phyloP scores from a whole-genome alignment of 2,113 vertebrate genomes.

The Symphodus melops region DNA sequence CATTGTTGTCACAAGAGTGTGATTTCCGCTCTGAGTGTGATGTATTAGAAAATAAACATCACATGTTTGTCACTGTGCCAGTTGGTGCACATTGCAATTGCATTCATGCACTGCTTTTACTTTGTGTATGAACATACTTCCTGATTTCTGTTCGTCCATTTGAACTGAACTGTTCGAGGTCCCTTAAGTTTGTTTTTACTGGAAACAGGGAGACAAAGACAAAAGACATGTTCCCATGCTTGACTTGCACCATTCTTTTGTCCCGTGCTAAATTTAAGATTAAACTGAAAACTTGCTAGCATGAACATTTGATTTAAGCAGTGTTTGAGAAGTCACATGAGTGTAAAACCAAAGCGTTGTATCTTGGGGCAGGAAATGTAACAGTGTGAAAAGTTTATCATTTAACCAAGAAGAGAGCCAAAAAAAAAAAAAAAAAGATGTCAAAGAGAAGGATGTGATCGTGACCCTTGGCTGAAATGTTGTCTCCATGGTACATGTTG shows the following conservation, averaged over 20 bases:
- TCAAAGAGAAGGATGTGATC: no score
- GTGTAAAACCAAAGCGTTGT: background rate
- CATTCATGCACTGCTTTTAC: no score
- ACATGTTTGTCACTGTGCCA: no score
- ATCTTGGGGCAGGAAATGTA: background rate
- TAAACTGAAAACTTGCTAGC: background rate
- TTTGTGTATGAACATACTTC: no score
- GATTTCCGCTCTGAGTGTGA: background rate
- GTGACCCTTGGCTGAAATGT: no score
- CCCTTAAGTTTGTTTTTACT: conserved; percentile 1
- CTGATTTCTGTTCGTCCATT: no score
- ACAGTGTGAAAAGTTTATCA: background rate
- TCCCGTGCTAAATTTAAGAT: background rate
- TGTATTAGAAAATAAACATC: background rate
- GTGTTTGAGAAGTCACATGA: background rate
- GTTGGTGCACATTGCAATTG: no score
- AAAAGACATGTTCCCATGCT: background rate
- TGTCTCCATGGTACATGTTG: background rate
- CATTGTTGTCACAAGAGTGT: background rate
- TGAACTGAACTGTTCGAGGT: background rate
- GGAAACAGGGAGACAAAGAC: background rate
- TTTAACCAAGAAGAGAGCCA: no score
- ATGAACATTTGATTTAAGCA: background rate
- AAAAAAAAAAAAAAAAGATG: no score
- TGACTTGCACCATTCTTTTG: background rate